Percentiles rank a stretch among this genome's conserved stretches.
Evolutionary conservation across 2,797 vertebrate species (phyloP).

Genomic region (Acipenser transmontanus): DNA sequence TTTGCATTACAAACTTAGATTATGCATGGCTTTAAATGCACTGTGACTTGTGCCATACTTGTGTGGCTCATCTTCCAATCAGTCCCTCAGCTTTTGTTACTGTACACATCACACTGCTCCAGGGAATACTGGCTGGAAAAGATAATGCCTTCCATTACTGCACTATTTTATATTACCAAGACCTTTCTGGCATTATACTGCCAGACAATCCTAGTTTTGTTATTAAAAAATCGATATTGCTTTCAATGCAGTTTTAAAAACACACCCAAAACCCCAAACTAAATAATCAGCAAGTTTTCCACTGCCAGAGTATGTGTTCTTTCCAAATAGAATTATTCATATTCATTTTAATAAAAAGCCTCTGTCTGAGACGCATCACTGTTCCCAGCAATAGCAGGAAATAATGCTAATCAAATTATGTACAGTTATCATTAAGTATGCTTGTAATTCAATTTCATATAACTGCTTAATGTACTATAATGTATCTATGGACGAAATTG

Average conservation of each 20-base stretch:
- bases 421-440: neutral
- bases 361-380: slow-evolving; percentile 25
- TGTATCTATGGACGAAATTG: slow-evolving; percentile 10
- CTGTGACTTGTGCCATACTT: slow-evolving; percentile 60
- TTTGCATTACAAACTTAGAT: neutral
- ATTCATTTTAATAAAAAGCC: slow-evolving; percentile 9
- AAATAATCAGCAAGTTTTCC: too few relatives aligned
- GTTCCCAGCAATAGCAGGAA: slow-evolving; percentile 14
- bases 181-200: slow-evolving; percentile 57
- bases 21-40: slow-evolving; percentile 39
- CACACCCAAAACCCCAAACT: too few relatives aligned
- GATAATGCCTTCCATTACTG: slow-evolving; percentile 54
- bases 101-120: slow-evolving; percentile 40
- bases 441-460: slow-evolving; percentile 10
- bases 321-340: slow-evolving; percentile 42
- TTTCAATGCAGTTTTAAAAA: too few relatives aligned
- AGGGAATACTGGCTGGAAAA: slow-evolving; percentile 55
- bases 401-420: slow-evolving; percentile 7
- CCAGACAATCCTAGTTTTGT: slow-evolving; percentile 46
- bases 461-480: slow-evolving; percentile 3
- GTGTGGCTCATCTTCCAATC: slow-evolving; percentile 42
- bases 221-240: too few relatives aligned
- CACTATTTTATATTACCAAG: slow-evolving; percentile 63
- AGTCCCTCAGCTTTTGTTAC: slow-evolving; percentile 57
- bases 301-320: slow-evolving; percentile 20